A percentile compares a stretch with the other conserved stretches of the same genome.
These are phyloP conservation scores for Ciconia stormi DNA, from an alignment of 2,113 vertebrate species.

Conservation along the genomic window DNA sequence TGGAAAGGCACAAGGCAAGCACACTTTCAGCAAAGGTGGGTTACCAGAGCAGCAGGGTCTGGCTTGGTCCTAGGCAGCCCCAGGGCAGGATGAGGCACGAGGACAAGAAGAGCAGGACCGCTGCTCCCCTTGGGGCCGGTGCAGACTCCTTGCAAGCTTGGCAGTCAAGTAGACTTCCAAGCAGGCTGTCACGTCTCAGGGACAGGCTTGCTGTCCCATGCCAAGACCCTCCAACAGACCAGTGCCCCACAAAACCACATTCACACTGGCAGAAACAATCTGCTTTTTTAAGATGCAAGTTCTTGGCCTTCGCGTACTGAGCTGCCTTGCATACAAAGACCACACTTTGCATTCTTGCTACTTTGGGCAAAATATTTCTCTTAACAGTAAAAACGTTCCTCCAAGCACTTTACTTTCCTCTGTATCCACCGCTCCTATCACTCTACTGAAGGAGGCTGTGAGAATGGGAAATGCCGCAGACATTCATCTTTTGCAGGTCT, in stretches of 20 bases:
- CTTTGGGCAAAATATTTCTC: background rate
- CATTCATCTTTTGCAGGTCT: conserved; percentile 18
- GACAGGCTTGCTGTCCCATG: background rate
- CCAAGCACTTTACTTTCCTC: background rate
- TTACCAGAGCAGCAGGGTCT: background rate
- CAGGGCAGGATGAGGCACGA: background rate
- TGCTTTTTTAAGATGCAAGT: background rate
- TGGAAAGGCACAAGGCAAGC: background rate
- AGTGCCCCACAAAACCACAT: background rate
- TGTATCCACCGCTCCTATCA: background rate
- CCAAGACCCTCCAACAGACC: background rate
- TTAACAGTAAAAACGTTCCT: background rate
- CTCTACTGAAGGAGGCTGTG: background rate
- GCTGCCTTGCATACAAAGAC: background rate
- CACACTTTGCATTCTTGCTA: background rate
- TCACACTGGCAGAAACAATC: background rate
- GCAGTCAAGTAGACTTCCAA: background rate
- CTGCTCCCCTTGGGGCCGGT: background rate
- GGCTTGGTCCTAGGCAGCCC: background rate
- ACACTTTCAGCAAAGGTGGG: background rate
- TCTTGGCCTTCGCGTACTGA: background rate
- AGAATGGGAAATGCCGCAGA: conserved; percentile 6
- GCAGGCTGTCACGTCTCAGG: background rate
- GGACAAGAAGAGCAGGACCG: background rate
- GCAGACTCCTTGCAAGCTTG: background rate